A percentile compares a stretch with the other conserved stretches of the same genome.
These are phyloP conservation scores for Leucoraja ocellata DNA, from an alignment of 2,797 vertebrate species.

Conservation along the genomic window DNA sequence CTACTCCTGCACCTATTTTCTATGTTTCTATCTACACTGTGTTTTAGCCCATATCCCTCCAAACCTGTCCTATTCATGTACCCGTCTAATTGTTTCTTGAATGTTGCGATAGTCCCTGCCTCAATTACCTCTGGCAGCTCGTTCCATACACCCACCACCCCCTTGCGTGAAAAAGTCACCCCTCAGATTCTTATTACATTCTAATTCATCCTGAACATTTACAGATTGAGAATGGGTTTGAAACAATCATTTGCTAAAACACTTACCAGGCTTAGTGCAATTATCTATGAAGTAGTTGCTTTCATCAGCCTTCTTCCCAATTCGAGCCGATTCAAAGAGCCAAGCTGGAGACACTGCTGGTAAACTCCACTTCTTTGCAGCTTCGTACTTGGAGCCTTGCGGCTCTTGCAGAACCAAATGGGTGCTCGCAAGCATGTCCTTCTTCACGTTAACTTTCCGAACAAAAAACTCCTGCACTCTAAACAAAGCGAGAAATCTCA, in stretches of 20 bases:
- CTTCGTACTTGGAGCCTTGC: slow-evolving; percentile 85
- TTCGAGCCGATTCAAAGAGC: slow-evolving; percentile 79
- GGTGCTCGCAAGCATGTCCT: slow-evolving; percentile 86
- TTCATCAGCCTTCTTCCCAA: slow-evolving; percentile 70
- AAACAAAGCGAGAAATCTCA: slow-evolving; percentile 37
- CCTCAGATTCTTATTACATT: too few species aligned
- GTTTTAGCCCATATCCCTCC: too few species aligned
- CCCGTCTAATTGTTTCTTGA: too few species aligned
- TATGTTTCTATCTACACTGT: too few species aligned
- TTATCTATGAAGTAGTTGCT: slow-evolving; percentile 71
- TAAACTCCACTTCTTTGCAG: slow-evolving; percentile 85
- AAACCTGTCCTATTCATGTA: too few species aligned
- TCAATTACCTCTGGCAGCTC: too few species aligned
- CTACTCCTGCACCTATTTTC: too few species aligned
- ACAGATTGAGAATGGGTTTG: not conserved
- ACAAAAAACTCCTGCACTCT: slow-evolving; percentile 95
- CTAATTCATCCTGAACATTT: not conserved
- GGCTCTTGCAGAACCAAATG: slow-evolving; percentile 81
- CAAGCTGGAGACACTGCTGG: slow-evolving; percentile 79
- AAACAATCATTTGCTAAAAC: not conserved
- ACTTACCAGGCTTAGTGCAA: slow-evolving; percentile 44
- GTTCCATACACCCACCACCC: too few species aligned
- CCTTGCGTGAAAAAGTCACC: too few species aligned
- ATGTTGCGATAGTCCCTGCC: too few species aligned
- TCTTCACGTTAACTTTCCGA: slow-evolving; percentile 75